Evolutionary conservation across 1,140 invertebrate species (phyloP).

Genomic region (Coelopa frigida): DNA sequence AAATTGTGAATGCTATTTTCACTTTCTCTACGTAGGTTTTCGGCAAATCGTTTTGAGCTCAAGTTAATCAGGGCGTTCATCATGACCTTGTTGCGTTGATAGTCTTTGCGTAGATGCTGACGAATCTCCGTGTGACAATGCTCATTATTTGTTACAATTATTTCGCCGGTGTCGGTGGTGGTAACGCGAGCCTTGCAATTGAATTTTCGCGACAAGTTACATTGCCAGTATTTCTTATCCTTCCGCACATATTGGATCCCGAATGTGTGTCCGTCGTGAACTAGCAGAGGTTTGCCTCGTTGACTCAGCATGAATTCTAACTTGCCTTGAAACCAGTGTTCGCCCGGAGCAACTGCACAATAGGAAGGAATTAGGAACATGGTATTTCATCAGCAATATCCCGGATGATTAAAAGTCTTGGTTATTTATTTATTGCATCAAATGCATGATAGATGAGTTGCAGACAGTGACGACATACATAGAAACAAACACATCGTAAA

Average conservation of each 20-base stretch:
- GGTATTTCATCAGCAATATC: too few species aligned
- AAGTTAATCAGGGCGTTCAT: slow-evolving; percentile 41
- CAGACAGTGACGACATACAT: too few species aligned
- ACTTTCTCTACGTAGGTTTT: too few species aligned
- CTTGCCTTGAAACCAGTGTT: slow-evolving; percentile 44
- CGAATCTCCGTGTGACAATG: slow-evolving; percentile 44
- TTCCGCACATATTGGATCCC: slow-evolving; percentile 45
- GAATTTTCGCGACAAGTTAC: slow-evolving; percentile 43
- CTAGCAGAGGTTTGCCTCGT: slow-evolving; percentile 42
- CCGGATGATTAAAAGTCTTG: too few species aligned
- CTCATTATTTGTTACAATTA: slow-evolving; percentile 44
- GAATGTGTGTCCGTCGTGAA: slow-evolving; percentile 43
- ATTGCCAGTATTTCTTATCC: slow-evolving; percentile 46
- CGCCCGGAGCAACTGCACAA: slow-evolving; percentile 39
- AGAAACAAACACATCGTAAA: too few species aligned
- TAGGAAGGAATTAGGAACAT: neutral
- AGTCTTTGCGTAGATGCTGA: slow-evolving; percentile 43
- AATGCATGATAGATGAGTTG: too few species aligned
- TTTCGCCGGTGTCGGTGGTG: slow-evolving; percentile 43
- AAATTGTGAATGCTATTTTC: too few species aligned
- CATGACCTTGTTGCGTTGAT: slow-evolving; percentile 44
- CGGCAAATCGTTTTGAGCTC: slow-evolving; percentile 23
- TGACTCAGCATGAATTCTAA: slow-evolving; percentile 45
- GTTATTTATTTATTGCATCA: too few species aligned
- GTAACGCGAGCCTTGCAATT: slow-evolving; percentile 45